Evolutionary conservation across 2,797 vertebrate genomes (phyloP).

Genomic region (Ctenopoma kingsleyae): DNA sequence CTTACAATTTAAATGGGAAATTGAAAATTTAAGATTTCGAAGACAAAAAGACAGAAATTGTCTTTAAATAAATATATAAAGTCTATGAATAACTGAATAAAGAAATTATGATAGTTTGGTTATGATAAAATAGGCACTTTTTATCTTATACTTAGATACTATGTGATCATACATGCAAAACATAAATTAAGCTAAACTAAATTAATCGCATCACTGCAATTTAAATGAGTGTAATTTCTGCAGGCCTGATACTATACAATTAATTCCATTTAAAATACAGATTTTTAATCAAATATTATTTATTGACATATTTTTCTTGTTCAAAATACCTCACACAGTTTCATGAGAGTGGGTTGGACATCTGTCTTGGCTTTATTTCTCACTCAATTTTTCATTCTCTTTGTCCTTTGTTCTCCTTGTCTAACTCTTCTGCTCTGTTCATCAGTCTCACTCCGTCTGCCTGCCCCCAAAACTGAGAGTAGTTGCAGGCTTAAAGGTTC

Average conservation of each 20-base stretch:
- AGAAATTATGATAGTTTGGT: not conserved
- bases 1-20: no score
- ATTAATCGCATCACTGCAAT: not conserved
- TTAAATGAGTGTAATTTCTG: constrained; percentile 3
- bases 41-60: no score
- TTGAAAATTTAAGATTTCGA: no score
- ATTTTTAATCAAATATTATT: constrained; percentile 3
- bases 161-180: no score
- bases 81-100: not conserved
- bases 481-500: constrained; percentile 51
- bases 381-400: constrained; percentile 51
- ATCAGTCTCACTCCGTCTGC: constrained; percentile 66
- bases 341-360: constrained; percentile 49
- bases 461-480: constrained; percentile 54
- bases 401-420: constrained; percentile 58
- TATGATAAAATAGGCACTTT: no score
- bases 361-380: constrained; percentile 51
- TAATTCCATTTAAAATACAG: not conserved
- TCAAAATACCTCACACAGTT: constrained; percentile 18
- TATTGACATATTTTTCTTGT: constrained; percentile 12
- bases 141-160: no score
- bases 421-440: constrained; percentile 58
- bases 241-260: not conserved
- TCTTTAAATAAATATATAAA: no score
- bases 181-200: no score